A percentile compares a stretch with the other conserved stretches of the same genome.
phyloP scores from a whole-genome alignment of 1,140 invertebrate species.

The Lepidotrigona ventralis region DNA sequence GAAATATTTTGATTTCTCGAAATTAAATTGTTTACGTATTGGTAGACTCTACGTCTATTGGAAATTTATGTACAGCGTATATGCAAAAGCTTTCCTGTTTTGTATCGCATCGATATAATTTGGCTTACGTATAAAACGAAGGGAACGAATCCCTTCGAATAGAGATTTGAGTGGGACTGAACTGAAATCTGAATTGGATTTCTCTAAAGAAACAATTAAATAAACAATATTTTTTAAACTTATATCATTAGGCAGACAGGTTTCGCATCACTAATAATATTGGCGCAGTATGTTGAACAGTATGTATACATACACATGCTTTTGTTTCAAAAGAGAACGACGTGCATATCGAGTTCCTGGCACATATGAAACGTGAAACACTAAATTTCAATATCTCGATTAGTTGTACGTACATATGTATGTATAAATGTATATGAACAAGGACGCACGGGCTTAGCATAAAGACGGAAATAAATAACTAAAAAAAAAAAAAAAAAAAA shows the following conservation, averaged over 20 bases:
- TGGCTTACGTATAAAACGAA: neutral
- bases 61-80: neutral
- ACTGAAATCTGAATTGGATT: neutral
- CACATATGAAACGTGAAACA: neutral
- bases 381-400: neutral
- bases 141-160: neutral
- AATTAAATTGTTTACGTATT: neutral
- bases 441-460: conserved; percentile 1
- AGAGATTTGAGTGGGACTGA: neutral
- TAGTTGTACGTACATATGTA: neutral
- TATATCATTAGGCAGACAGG: neutral
- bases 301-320: neutral
- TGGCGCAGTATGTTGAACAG: neutral
- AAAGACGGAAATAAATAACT: neutral
- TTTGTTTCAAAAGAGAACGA: neutral
- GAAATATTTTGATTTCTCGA: neutral
- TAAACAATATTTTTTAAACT: neutral
- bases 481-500: neutral
- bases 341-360: neutral
- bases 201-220: neutral
- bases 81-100: neutral
- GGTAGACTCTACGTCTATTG: neutral
- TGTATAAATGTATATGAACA: neutral
- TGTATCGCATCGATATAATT: neutral
- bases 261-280: neutral